Evolutionary conservation across 1,140 invertebrate genomes (phyloP).

Genomic region (Drosophila rufa): DNA sequence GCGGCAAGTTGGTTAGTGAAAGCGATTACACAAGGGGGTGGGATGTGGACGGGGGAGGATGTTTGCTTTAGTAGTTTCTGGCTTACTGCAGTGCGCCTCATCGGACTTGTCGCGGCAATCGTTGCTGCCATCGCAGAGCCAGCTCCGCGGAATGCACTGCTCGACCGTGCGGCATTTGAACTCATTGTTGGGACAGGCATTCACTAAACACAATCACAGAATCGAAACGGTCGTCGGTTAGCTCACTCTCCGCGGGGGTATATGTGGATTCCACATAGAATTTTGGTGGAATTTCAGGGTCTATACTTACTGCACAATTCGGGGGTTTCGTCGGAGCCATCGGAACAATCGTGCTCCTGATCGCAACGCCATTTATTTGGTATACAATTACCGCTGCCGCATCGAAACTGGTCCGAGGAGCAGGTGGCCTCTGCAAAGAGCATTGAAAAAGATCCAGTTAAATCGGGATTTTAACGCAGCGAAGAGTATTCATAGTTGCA

Average conservation of each 20-base stretch:
- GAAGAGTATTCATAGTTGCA: too few relatives aligned
- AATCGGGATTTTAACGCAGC: neutral
- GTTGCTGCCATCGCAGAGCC: slow-evolving; percentile 91
- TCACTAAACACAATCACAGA: slow-evolving; percentile 57
- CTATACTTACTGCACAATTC: slow-evolving; percentile 86
- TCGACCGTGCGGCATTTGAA: slow-evolving; percentile 87
- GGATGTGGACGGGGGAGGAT: neutral
- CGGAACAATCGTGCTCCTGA: slow-evolving; percentile 88
- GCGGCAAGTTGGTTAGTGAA: slow-evolving; percentile 48
- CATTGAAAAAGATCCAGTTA: slow-evolving; percentile 9
- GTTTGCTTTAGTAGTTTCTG: slow-evolving; percentile 15
- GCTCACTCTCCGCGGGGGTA: neutral
- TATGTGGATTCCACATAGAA: neutral
- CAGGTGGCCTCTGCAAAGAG: slow-evolving; percentile 79
- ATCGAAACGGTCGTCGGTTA: slow-evolving; percentile 29
- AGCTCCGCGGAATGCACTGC: slow-evolving; percentile 90
- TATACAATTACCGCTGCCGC: slow-evolving; percentile 88
- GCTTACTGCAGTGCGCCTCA: slow-evolving; percentile 87
- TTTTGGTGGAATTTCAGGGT: neutral
- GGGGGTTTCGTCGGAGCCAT: slow-evolving; percentile 89
- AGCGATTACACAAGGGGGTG: slow-evolving; percentile 21
- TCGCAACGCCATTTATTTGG: slow-evolving; percentile 89
- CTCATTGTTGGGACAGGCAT: slow-evolving; percentile 76
- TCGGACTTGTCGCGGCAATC: slow-evolving; percentile 91
- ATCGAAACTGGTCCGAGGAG: slow-evolving; percentile 86